phyloP scores from a whole-genome alignment of 2,113 vertebrate genomes.

The Trachemys scripta region DNA sequence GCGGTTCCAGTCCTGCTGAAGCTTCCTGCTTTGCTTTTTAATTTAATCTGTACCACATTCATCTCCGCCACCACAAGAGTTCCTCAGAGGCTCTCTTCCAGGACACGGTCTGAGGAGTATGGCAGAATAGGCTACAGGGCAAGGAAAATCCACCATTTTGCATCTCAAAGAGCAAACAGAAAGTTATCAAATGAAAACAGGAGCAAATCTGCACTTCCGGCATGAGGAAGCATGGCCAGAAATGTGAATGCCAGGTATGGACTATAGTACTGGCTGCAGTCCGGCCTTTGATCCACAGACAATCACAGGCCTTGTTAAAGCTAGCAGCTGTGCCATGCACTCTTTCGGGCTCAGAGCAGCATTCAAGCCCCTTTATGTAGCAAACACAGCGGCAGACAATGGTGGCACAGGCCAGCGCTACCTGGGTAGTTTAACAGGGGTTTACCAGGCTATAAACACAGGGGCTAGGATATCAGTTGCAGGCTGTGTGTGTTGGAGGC shows the following conservation, averaged over 20 bases:
- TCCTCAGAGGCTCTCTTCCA: background rate
- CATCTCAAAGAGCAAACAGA: background rate
- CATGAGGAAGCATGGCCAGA: background rate
- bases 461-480: background rate
- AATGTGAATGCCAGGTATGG: background rate
- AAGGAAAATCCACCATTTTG: background rate
- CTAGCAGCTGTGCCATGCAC: background rate
- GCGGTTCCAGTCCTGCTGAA: background rate
- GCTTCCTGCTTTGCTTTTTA: background rate
- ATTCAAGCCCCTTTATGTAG: background rate
- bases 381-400: background rate
- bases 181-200: background rate
- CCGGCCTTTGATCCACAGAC: fast-evolving
- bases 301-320: background rate
- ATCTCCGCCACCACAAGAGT: background rate
- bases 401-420: background rate
- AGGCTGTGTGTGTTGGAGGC: background rate
- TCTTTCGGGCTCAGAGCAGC: background rate
- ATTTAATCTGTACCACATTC: background rate
- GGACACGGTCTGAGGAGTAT: background rate
- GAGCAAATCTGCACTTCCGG: background rate
- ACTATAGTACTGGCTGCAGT: background rate
- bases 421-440: background rate
- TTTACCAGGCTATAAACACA: background rate
- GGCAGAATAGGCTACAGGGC: slow-evolving; percentile 1